Evolutionary conservation across 2,113 vertebrate genomes (phyloP), one percentile per base, ranked within the genome.

Genomic region (Mustela lutreola): DNA sequence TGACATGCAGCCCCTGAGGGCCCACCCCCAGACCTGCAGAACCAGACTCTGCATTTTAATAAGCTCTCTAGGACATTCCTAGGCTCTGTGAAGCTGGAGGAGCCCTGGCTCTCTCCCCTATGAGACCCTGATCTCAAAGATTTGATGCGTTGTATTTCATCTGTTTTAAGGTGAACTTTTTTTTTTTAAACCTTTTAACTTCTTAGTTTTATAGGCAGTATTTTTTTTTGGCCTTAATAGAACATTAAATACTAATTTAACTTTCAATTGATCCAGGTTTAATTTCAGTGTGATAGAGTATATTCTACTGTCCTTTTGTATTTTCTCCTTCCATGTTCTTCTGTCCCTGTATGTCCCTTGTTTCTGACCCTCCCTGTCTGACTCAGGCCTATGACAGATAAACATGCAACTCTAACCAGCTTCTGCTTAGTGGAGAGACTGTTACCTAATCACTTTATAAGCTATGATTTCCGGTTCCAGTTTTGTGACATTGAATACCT

Each of bases 211-310:
- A 48, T 26, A 73, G 53, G 39, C 28, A 84, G 70, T 56, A 53
- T 87, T 83, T 83, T 48, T 83, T 48, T 70, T 63, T 80, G 84
- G 53, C 36, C 36, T 78, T 90, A 70, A n/a, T 81, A 26, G 58
- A 65, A 45, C 58, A 28, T 71, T 90, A 63, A 81, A 62, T 90
- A 50, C 67, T 75, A 87, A 73, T 67, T 79, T 86, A 96, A 33
- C 56, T 75, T 89, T 62, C 26, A 71, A 1, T 56, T 31, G 26
- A 71, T 90, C 7, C 60, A 71, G 67, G 83, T n/a, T 67, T 36
- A 10, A 11, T 92, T 50, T 70, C 45, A 70, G 4, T 65, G 71
- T 33, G 42, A 8, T 62, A 36, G 3, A 15, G 9, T 50, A 2
- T 88, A 48, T 85, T 89, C 65, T 26, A 53, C 42, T 15, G 1